Percentiles rank a stretch among this genome's conserved stretches.
These are phyloP conservation scores for Meriones psammophilus DNA, from an alignment of 2,797 vertebrate genomes.

Conservation along the genomic window DNA sequence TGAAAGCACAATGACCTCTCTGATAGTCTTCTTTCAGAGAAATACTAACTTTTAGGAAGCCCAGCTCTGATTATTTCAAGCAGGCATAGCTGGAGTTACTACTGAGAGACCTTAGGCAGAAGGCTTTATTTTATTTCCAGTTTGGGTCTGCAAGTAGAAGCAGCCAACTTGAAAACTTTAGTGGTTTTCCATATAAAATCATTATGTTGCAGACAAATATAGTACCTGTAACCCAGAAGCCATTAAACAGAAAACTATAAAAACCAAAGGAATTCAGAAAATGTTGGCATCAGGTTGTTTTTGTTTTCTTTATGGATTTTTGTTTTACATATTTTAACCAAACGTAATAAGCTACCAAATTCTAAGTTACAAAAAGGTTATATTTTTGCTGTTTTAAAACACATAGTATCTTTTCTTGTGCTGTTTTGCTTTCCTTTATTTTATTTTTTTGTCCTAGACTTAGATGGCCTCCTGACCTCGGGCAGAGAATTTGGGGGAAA, in stretches of 20 bases:
- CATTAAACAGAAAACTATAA: neutral
- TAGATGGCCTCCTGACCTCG: neutral
- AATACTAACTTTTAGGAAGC: neutral
- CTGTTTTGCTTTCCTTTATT: neutral
- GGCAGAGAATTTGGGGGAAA: neutral
- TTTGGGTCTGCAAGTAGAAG: neutral
- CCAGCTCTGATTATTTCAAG: neutral
- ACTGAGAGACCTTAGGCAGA: neutral
- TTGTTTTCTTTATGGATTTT: neutral
- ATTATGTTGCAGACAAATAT: neutral
- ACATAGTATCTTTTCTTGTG: neutral
- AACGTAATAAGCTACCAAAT: neutral
- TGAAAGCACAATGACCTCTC: too few relatives aligned
- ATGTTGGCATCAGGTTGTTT: neutral
- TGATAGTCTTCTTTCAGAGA: neutral
- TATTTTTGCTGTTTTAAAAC: neutral
- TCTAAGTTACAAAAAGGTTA: too few relatives aligned
- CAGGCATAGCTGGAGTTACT: neutral
- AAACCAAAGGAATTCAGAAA: neutral
- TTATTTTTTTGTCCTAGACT: neutral
- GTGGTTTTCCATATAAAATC: neutral
- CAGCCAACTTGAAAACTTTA: neutral
- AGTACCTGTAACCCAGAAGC: neutral
- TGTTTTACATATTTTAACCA: neutral
- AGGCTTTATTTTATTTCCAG: neutral